phyloP scores from a whole-genome alignment of 2,113 vertebrate genomes.

The Holacanthus passer region DNA sequence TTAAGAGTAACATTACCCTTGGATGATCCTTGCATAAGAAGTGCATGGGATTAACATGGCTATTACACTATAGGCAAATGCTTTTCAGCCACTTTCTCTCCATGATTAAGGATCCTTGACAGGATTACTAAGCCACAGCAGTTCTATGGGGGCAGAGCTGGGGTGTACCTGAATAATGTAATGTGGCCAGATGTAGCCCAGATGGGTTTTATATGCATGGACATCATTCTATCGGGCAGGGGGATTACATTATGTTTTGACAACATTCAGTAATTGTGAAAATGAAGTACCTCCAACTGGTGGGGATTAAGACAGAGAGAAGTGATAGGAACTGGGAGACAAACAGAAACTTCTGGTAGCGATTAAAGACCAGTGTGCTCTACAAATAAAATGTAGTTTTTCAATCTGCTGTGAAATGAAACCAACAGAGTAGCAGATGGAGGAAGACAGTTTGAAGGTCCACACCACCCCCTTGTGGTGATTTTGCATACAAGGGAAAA shows the following conservation, averaged over 20 bases:
- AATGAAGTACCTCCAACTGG: constrained; percentile 39
- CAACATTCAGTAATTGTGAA: constrained; percentile 34
- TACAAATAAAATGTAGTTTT: constrained; percentile 35
- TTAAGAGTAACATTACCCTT: constrained; percentile 23
- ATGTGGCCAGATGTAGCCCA: constrained; percentile 48
- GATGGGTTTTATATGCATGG: constrained; percentile 48
- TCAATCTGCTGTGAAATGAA: constrained; percentile 37
- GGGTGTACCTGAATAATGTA: constrained; percentile 26
- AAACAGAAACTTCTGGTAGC: constrained; percentile 52
- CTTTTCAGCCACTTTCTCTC: background rate
- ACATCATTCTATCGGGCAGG: constrained; percentile 23
- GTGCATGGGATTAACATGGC: constrained; percentile 14
- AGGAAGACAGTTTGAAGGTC: background rate
- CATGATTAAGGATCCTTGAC: background rate
- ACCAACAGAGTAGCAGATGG: constrained; percentile 5
- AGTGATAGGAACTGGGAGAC: constrained; percentile 15
- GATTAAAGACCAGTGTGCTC: constrained; percentile 48
- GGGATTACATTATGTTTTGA: constrained; percentile 32
- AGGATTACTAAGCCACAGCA: background rate
- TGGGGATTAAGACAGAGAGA: constrained; percentile 52
- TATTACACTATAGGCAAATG: constrained; percentile 1
- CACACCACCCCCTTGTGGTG: constrained; percentile 68
- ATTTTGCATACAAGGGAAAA: background rate
- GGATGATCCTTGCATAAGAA: constrained; percentile 21
- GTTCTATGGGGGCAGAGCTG: background rate